A percentile compares a stretch with the other conserved stretches of the same genome.
These are phyloP conservation scores for Vireo griseus DNA, from an alignment of 2,797 vertebrate genomes.

Conservation along the genomic window DNA sequence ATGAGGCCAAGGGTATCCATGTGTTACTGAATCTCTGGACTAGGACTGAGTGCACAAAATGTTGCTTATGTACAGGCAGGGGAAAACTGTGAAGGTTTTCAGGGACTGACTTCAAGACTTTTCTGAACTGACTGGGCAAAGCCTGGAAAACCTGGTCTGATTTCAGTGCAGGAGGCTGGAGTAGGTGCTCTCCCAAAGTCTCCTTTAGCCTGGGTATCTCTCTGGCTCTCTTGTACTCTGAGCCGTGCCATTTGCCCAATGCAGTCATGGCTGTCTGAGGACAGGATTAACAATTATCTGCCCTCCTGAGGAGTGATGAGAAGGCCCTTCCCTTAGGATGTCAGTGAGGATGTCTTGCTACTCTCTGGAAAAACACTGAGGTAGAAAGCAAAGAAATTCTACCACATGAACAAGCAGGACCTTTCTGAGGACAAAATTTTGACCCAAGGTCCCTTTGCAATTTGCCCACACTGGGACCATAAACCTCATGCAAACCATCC, in stretches of 20 bases:
- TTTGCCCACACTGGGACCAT: accelerated
- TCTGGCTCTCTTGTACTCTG: neutral
- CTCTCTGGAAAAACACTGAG: neutral
- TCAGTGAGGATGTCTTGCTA: neutral
- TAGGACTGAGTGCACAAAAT: accelerated
- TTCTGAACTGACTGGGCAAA: neutral
- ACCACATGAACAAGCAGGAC: neutral
- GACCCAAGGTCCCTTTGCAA: accelerated
- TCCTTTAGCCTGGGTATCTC: neutral
- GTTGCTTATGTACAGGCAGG: accelerated
- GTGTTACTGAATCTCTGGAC: neutral
- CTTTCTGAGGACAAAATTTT: neutral
- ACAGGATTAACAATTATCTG: neutral
- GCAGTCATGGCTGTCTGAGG: neutral
- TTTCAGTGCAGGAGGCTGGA: neutral
- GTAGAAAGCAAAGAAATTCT: neutral
- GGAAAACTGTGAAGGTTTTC: neutral
- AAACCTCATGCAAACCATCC: neutral
- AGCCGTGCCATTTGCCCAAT: accelerated
- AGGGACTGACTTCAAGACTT: neutral
- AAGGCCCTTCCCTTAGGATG: neutral
- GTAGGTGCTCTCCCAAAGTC: neutral
- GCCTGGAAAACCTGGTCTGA: neutral
- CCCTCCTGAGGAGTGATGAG: neutral
- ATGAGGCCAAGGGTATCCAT: neutral